Conservation (phyloP, 1,140 invertebrate species). For the Drosophila kanapiae region DNA sequence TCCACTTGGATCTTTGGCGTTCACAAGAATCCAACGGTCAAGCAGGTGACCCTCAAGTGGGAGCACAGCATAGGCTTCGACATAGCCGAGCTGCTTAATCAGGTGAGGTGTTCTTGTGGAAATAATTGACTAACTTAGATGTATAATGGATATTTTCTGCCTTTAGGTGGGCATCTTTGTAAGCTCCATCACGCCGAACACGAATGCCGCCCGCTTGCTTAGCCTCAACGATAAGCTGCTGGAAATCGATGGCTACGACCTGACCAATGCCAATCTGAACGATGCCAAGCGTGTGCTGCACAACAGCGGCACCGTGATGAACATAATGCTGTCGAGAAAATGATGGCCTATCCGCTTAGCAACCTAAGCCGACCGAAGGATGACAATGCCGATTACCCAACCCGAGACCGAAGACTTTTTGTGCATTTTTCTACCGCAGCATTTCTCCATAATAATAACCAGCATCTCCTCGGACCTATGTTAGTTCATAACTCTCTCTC, state of each 20-base stretch:
- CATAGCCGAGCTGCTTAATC: constrained; percentile 71
- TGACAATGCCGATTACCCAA: background rate
- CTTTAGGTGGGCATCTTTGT: constrained; percentile 87
- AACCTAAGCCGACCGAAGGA: background rate
- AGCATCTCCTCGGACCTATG: constrained; percentile 39
- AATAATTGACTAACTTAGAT: background rate
- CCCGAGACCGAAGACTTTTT: constrained; percentile 80
- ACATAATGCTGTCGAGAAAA: constrained; percentile 86
- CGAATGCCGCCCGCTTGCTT: constrained; percentile 86
- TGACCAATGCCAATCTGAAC: constrained; percentile 87
- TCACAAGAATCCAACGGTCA: constrained; percentile 88
- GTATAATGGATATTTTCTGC: background rate
- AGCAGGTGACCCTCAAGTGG: constrained; percentile 78
- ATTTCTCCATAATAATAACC: constrained; percentile 45
- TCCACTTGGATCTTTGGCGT: constrained; percentile 87
- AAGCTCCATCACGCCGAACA: constrained; percentile 86
- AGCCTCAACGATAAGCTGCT: constrained; percentile 88
- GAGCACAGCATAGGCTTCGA: constrained; percentile 72
- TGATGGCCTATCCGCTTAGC: constrained; percentile 43
- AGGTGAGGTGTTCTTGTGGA: constrained; percentile 29
- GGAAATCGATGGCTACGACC: constrained; percentile 88
- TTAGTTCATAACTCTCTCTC: constrained; percentile 44
- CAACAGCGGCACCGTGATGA: constrained; percentile 86
- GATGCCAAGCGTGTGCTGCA: constrained; percentile 86
- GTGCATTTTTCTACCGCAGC: constrained; percentile 73